phyloP scores from a whole-genome alignment of 2,888 invertebrate species.

The Fragum whitleyi region DNA sequence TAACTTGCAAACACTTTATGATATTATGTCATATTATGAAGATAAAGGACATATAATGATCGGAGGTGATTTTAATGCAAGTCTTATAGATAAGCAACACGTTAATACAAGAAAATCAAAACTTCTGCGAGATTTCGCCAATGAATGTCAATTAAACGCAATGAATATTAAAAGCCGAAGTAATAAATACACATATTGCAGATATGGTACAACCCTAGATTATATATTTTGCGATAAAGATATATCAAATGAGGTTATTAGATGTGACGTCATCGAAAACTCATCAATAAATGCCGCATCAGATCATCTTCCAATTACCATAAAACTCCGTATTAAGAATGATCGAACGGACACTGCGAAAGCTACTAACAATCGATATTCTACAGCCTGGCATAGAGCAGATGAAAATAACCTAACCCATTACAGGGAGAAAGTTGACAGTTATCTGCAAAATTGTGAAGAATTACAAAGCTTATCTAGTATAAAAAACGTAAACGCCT shows the following conservation, averaged over 20 bases:
- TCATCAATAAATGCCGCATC: not conserved
- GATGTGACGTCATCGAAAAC: not conserved
- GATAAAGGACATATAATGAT: not conserved
- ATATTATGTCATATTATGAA: not conserved
- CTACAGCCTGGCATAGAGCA: not conserved
- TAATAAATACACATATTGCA: not conserved
- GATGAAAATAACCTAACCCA: not conserved
- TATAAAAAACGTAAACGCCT: not conserved
- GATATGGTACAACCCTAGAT: not conserved
- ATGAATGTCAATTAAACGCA: not conserved
- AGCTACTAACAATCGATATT: not conserved
- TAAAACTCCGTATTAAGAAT: too few species aligned
- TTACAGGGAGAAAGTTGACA: not conserved
- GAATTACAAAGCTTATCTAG: not conserved
- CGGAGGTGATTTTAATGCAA: conserved; percentile 7
- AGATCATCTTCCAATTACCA: not conserved
- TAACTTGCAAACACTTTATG: not conserved
- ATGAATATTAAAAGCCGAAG: too few species aligned
- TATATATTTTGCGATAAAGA: not conserved
- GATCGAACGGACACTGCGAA: not conserved
- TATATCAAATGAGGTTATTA: not conserved
- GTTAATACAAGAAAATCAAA: not conserved
- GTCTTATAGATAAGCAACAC: not conserved
- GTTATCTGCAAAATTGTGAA: not conserved
- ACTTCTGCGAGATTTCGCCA: not conserved